Evolutionary conservation across 2,888 invertebrate species (phyloP), one percentile per base, ranked within the genome.

Genomic region (Diarsia brunnea): DNA sequence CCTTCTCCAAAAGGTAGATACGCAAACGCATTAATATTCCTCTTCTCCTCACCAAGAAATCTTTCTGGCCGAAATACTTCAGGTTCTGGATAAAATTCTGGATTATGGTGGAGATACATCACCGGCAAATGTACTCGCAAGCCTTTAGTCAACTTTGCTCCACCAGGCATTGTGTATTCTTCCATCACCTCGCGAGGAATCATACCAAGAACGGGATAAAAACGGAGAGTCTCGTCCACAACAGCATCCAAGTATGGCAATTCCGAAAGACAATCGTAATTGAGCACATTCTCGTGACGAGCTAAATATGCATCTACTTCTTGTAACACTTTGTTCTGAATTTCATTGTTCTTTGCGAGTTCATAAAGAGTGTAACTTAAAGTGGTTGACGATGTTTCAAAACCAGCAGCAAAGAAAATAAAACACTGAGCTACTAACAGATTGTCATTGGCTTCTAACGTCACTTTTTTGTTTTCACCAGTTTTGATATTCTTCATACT

Each of bases 1-100:
- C 55, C 60, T 31, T 60, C 58, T 60, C 58, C 58, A 60, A 91
- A 92, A 0, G 91, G 91, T 21, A 91, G 69, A 63, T 89, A 92
- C 0, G 90, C 90, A 74, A 83, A 92, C 0, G 89, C 90, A 38
- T 84, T 88, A 3, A 92, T 84, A 19, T 31, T 60, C 19, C 58
- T 10, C 27, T 19, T 90, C 21, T 86, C 85, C 1, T 89, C 89
- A 0, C 86, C 89, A 4, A 90, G 75, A 67, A 92, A 92, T 24
- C 92, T 80, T 79, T 92, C 91, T 2, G 92, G 92, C 0, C 73
- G 76, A 55, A 79, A 93, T 21, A 75, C 69, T 11, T 92, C 88
- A 7, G 92, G 93, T 7, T 93, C 86, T 0, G 88, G 85, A 68
- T 89, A 93, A 73, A 89, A 83, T 10, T 90, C 79, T 4, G 91